Conservation (phyloP, 2,113 vertebrate species). For the Triplophysa rosa region DNA sequence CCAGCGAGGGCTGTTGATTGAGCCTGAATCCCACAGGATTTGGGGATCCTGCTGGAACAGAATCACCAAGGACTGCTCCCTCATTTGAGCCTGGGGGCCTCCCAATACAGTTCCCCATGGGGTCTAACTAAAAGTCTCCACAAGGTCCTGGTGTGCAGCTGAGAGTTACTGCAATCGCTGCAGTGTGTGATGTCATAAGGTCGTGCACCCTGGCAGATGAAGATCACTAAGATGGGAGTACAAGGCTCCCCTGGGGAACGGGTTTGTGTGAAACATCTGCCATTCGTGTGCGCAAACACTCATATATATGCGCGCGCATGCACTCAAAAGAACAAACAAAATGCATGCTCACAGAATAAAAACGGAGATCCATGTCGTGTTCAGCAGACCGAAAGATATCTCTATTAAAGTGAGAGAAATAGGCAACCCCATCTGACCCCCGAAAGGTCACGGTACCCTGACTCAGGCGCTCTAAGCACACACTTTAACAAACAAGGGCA, state of each 20-base stretch:
- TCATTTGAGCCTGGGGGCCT: neutral
- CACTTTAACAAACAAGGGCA: slow-evolving; percentile 30
- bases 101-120: neutral
- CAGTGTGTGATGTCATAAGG: slow-evolving; percentile 42
- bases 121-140: slow-evolving; percentile 50
- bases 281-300: slow-evolving; percentile 15
- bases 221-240: slow-evolving; percentile 61
- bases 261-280: slow-evolving; percentile 57
- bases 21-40: slow-evolving; percentile 55
- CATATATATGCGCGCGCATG: slow-evolving; percentile 10
- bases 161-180: slow-evolving; percentile 33
- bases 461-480: slow-evolving; percentile 2
- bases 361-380: neutral
- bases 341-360: slow-evolving; percentile 18
- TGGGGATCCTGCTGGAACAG: slow-evolving; percentile 28
- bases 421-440: neutral
- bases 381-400: neutral
- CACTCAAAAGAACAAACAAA: neutral
- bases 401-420: neutral
- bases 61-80: neutral
- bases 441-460: slow-evolving; percentile 3
- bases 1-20: slow-evolving; percentile 58
- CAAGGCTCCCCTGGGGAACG: slow-evolving; percentile 40
- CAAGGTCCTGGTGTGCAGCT: slow-evolving; percentile 28
- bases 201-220: slow-evolving; percentile 51